These are phyloP conservation scores for Podarcis siculus DNA, from an alignment of 2,797 vertebrate species.

Conservation along the genomic window DNA sequence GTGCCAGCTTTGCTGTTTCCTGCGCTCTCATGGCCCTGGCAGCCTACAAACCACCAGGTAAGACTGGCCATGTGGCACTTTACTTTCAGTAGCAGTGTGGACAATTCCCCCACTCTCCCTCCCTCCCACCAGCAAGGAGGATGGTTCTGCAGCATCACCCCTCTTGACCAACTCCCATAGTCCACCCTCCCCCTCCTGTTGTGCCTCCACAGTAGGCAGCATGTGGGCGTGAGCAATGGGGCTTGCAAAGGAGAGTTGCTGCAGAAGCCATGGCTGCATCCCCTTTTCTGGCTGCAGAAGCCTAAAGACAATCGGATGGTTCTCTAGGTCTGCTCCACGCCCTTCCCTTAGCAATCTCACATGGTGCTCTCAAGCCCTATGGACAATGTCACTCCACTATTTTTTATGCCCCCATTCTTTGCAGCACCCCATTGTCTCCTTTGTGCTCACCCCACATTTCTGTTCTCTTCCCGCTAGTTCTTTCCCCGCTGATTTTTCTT, in stretches of 20 bases:
- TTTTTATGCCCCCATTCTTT: background rate
- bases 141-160: background rate
- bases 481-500: slow-evolving; percentile 86
- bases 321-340: background rate
- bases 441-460: slow-evolving; percentile 38
- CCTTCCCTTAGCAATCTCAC: background rate
- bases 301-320: background rate
- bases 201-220: background rate
- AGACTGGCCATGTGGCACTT: slow-evolving; percentile 37
- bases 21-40: slow-evolving; percentile 86
- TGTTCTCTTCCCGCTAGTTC: slow-evolving; percentile 61
- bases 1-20: slow-evolving; percentile 85
- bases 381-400: background rate
- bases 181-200: background rate
- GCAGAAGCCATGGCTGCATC: background rate
- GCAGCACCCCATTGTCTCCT: slow-evolving; percentile 8
- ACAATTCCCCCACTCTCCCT: too few relatives aligned
- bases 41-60: slow-evolving; percentile 80
- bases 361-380: background rate
- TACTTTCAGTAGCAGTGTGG: background rate
- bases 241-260: background rate
- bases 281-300: background rate
- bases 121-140: background rate
- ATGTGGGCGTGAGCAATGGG: background rate
- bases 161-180: background rate